Evolutionary conservation across 1,140 invertebrate species (phyloP).

Genomic region (Lasaia peninsularis): DNA sequence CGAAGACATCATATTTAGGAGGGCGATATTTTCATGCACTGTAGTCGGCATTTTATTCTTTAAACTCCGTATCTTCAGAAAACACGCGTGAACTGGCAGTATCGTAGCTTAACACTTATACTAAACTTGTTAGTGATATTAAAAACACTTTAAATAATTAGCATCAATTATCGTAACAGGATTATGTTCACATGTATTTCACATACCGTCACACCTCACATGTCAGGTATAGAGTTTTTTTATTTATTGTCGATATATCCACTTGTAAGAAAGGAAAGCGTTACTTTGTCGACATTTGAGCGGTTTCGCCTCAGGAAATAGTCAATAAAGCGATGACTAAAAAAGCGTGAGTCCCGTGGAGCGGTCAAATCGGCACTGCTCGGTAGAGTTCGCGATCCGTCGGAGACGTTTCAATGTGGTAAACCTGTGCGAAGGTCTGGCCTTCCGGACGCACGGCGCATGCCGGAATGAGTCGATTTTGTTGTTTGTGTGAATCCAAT

Average conservation of each 20-base stretch:
- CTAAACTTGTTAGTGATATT: neutral
- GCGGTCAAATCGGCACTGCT: constrained; percentile 58
- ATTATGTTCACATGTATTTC: constrained; percentile 1
- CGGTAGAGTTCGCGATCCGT: constrained; percentile 49
- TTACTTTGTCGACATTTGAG: constrained; percentile 27
- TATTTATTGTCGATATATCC: constrained; percentile 14
- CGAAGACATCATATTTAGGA: constrained; percentile 85
- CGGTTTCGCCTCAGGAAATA: constrained; percentile 51
- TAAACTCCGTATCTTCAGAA: neutral
- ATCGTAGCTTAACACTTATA: neutral
- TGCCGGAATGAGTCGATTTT: constrained; percentile 38
- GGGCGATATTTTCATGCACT: constrained; percentile 65
- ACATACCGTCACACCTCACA: constrained; percentile 6
- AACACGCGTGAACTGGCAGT: neutral
- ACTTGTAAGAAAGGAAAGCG: neutral
- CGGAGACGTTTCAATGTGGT: constrained; percentile 25
- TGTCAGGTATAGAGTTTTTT: constrained; percentile 18
- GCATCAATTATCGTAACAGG: constrained; percentile 40
- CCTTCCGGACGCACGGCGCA: constrained; percentile 34
- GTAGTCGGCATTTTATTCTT: constrained; percentile 51
- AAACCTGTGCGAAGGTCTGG: constrained; percentile 29
- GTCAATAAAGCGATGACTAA: constrained; percentile 58
- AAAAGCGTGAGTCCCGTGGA: constrained; percentile 42
- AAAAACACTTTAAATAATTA: constrained; percentile 24
- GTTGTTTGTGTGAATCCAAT: constrained; percentile 12